Evolutionary conservation across 2,888 invertebrate genomes (phyloP).

Genomic region (Lasiommata megera): DNA sequence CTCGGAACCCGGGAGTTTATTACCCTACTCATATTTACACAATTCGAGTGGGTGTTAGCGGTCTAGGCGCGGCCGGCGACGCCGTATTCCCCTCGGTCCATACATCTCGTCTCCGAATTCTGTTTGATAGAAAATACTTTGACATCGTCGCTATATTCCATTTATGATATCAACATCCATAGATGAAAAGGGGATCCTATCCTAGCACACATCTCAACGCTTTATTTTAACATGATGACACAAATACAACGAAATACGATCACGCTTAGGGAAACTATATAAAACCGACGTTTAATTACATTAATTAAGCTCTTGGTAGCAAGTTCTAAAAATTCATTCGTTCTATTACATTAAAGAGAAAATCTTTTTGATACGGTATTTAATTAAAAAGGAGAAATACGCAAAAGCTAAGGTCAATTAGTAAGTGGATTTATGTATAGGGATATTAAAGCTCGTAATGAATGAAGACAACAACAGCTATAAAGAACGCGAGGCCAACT

Average conservation of each 20-base stretch:
- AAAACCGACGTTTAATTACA: constrained; percentile 2
- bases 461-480: constrained; percentile 74
- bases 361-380: constrained; percentile 18
- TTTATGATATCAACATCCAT: constrained; percentile 21
- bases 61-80: constrained; percentile 47
- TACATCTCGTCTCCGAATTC: constrained; percentile 30
- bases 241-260: background rate
- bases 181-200: constrained; percentile 18
- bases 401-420: constrained; percentile 35
- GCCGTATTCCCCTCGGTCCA: constrained; percentile 41
- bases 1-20: constrained; percentile 66
- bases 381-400: constrained; percentile 27
- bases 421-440: constrained; percentile 37
- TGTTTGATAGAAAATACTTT: constrained; percentile 28
- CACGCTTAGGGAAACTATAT: background rate
- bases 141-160: constrained; percentile 21
- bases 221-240: background rate
- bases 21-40: constrained; percentile 76
- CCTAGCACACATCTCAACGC: constrained; percentile 12
- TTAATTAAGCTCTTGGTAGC: background rate
- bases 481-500: constrained; percentile 72
- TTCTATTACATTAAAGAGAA: constrained; percentile 12
- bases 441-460: constrained; percentile 52
- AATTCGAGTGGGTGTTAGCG: constrained; percentile 67
- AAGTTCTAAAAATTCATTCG: background rate